Evolutionary conservation across 2,797 vertebrate species (phyloP), one percentile per base, ranked within the genome.

Genomic region (Apogon hyalosoma): DNA sequence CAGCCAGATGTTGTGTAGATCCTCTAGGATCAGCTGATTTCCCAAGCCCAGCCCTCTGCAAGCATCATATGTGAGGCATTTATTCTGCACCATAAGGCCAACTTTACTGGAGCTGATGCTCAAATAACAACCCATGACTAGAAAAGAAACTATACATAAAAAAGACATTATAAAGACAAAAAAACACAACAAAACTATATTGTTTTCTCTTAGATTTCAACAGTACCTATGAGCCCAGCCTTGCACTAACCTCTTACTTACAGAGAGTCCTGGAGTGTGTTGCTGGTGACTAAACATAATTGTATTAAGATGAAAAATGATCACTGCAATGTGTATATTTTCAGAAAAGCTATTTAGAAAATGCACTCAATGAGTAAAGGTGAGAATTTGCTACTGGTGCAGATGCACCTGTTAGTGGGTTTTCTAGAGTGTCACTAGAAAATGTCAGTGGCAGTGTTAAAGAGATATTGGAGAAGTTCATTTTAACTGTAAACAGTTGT

Each of bases 1-100:
- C 86, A 7, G 85, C 87, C 91, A 92, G 90, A 92, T 92, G 91
- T 92, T 90, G 78, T 70, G 85, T 73, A 85, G 86, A 91, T 89
- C 87, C 90, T 82, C 79, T 88, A 40, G 76, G 75, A 89, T 91
- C 88, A 89, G 87, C 84, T 90, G 87, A 83, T 87, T 86, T 69
- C 67, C 76, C 64, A 78, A 86, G 80, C 79, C 77, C 63, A 9
- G 61, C 69, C 75, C 70, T 77, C 76, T 47, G 69, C 39, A 75
- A 40, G 71, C 60, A 54, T 87, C 81, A 83, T 79, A 80, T 83
- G 81, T 68, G 75, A 76, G 61, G 66, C 66, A 84, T 86, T 87
- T 85, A 83, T 43, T 78, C 42, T 15, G 69, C 70, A 73, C 73
- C 80, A 84, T 77, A 77, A 81, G 81, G 79, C 67, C 51, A 70